A percentile compares a stretch with the other conserved stretches of the same genome.
Evolutionary conservation across 2,113 vertebrate species (phyloP).

Genomic region (Calidris pygmaea): DNA sequence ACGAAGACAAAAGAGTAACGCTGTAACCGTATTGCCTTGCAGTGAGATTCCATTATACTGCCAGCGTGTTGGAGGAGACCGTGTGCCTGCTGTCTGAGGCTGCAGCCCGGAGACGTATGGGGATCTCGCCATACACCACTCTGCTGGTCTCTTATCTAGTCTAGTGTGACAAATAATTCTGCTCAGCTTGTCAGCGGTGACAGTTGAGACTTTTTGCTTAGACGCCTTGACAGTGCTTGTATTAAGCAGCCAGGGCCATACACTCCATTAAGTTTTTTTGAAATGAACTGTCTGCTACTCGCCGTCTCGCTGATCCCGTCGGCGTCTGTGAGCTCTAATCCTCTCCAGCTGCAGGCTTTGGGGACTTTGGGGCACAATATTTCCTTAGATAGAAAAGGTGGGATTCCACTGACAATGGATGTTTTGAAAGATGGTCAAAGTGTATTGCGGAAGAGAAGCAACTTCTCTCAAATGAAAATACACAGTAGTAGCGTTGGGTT

Average conservation of each 20-base stretch:
- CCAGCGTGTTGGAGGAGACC: not conserved
- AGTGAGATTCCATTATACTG: not conserved
- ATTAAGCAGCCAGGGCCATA: slow-evolving; percentile 78
- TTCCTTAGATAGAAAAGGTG: not conserved
- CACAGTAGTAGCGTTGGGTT: accelerated
- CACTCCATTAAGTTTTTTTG: slow-evolving; percentile 84
- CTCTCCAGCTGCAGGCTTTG: slow-evolving; percentile 48
- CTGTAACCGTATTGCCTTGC: not conserved
- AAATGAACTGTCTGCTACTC: slow-evolving; percentile 82
- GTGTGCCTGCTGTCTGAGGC: not conserved
- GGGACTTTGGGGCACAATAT: not conserved
- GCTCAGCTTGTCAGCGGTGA: slow-evolving; percentile 73
- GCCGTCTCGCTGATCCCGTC: slow-evolving; percentile 69
- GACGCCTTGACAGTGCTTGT: slow-evolving; percentile 78
- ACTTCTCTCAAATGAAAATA: not conserved
- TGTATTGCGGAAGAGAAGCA: not conserved
- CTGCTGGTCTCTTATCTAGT: slow-evolving; percentile 66
- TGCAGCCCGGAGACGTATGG: slow-evolving; percentile 14
- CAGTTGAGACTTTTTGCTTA: slow-evolving; percentile 78
- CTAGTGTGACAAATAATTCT: slow-evolving; percentile 82
- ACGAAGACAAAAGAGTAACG: not conserved
- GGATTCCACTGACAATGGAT: not conserved
- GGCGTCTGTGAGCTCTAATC: slow-evolving; percentile 67
- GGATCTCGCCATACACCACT: slow-evolving; percentile 38
- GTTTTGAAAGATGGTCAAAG: not conserved